Conservation (phyloP, 1,140 invertebrate genomes). For the Heliconius hewitsoni region DNA sequence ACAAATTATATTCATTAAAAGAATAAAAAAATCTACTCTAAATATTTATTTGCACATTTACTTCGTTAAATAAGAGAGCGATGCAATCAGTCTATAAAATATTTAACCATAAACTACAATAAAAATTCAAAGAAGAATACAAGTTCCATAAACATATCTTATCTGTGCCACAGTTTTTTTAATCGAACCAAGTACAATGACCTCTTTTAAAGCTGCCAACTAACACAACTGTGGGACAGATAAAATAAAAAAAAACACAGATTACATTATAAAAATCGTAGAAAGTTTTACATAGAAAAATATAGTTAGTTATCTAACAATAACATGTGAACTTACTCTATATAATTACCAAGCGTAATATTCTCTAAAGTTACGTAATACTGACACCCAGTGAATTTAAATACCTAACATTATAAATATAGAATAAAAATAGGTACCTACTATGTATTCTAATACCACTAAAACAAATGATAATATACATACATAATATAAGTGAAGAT, state of each 20-base stretch:
- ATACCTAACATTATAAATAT: not conserved
- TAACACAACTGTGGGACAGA: slow-evolving; percentile 31
- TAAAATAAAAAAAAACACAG: slow-evolving; percentile 37
- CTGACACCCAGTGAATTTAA: slow-evolving; percentile 43
- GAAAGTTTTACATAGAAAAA: slow-evolving; percentile 70
- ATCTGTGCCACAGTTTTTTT: slow-evolving; percentile 10
- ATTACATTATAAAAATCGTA: slow-evolving; percentile 57
- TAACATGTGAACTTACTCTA: slow-evolving; percentile 58
- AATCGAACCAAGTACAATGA: slow-evolving; percentile 2
- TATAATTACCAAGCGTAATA: slow-evolving; percentile 49
- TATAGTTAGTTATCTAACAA: slow-evolving; percentile 65
- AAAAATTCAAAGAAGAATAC: slow-evolving; percentile 5
- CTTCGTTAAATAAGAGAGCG: not conserved
- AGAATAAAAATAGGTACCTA: too few species aligned
- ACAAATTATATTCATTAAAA: not conserved
- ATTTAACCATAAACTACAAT: not conserved
- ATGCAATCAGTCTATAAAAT: not conserved
- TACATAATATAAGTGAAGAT: too few species aligned
- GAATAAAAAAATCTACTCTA: not conserved
- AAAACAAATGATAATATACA: too few species aligned
- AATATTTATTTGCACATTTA: not conserved
- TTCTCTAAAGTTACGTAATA: slow-evolving; percentile 52
- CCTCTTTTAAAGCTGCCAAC: slow-evolving; percentile 3
- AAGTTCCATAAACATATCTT: slow-evolving; percentile 7
- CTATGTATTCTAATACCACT: too few species aligned